Base-by-base conservation (phyloP, 2,888 invertebrate genomes). In the Eristalis pertinax region DNA sequence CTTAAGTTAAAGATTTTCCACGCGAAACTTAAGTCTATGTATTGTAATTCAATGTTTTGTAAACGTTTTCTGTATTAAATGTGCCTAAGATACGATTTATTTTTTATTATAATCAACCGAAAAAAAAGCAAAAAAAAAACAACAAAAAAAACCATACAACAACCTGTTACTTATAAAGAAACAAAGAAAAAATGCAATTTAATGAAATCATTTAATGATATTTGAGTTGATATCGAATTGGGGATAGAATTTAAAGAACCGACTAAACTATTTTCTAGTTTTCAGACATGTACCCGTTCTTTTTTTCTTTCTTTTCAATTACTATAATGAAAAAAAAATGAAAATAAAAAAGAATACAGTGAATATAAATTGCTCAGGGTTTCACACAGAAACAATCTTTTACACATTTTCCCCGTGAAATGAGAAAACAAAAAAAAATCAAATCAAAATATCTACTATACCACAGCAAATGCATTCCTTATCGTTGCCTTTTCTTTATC, bases 11-110 rank as follows among this genome's bases (percentile, higher is more conserved):
- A 65, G 29, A n/a, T 63, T 64, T 60, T 10, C 64, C 19, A 65
- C 24, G 41, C 3, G 63, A 68, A 68, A 64, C 22, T 63, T 63
- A 24, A 67, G 65, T 70, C 70, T 72, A 79, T 84, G 58, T 32
- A 32, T 32, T 32, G 32, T 75, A 84, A 72, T 56, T 82, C 43
- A 86, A 74, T 84, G 72, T 87, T 86, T n/a, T 79, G 68, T 69
- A 76, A 76, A 76, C 69, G 64, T 85, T 88, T 68, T 91, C 80
- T 90, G 90, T 91, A 91, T 91, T 91, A 89, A 91, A 92, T 91
- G 92, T 91, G 92, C 91, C 91, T 92, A 91, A 89, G 83, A 84
- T 89, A 89, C 91, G n/a, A 86, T 88, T 90, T 86, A 79, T 63
- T 76, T 87, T 63, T 79, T 50, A 50, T 72, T 87, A 60, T 76